These are phyloP conservation scores for Poeciliopsis gracilis DNA, from an alignment of 2,797 vertebrate genomes.

Conservation along the genomic window DNA sequence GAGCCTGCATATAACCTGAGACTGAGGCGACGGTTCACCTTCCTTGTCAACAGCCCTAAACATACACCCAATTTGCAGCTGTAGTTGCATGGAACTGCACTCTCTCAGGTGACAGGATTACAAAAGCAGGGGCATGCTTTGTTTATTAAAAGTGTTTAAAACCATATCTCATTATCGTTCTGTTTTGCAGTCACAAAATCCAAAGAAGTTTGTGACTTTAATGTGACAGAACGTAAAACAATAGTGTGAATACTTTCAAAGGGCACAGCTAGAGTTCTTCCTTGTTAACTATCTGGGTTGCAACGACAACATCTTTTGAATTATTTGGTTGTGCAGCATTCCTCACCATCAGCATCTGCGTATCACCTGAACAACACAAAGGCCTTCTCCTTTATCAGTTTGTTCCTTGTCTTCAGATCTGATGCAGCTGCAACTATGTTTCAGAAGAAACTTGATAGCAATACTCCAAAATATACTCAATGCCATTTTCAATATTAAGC, in stretches of 20 bases:
- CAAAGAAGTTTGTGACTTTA: neutral
- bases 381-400: neutral
- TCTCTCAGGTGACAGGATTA: neutral
- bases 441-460: neutral
- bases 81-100: neutral
- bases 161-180: neutral
- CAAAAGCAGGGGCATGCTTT: neutral
- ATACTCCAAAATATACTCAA: neutral
- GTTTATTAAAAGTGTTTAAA: neutral
- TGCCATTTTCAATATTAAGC: neutral
- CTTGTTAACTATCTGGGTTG: neutral
- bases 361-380: neutral
- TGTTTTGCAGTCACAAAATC: neutral
- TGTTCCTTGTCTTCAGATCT: neutral
- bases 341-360: neutral
- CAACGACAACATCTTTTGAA: neutral
- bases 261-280: neutral
- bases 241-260: neutral
- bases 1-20: neutral
- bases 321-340: slow-evolving; percentile 3
- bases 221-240: neutral
- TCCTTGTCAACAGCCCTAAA: neutral
- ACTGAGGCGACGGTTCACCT: neutral
- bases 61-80: neutral
- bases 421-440: neutral